Percentiles rank a stretch among this genome's conserved stretches.
Conservation (phyloP, 2,888 invertebrate genomes). For the Diogma glabrata region DNA sequence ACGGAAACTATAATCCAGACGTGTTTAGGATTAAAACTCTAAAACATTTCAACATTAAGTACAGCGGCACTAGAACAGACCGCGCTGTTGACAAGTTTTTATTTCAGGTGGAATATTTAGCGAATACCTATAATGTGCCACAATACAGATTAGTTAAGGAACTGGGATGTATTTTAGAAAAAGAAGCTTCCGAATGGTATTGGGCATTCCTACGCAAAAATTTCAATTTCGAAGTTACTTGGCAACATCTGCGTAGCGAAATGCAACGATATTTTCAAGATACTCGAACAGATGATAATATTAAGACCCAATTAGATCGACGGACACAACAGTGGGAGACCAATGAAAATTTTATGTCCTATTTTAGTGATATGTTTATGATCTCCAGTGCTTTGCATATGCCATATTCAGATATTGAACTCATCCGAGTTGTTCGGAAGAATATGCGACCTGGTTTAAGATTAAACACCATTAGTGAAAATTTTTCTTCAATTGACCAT, state of each 20-base stretch:
- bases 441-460: neutral
- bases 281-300: neutral
- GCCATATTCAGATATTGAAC: neutral
- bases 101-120: neutral
- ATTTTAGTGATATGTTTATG: neutral
- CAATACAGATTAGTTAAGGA: neutral
- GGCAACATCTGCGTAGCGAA: neutral
- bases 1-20: no score
- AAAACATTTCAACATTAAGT: neutral
- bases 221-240: neutral
- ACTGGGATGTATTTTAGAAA: neutral
- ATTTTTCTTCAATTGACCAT: neutral
- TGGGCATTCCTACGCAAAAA: neutral
- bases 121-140: neutral
- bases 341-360: neutral
- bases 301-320: neutral
- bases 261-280: neutral
- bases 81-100: neutral
- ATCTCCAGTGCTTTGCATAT: neutral
- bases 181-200: neutral
- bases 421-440: neutral
- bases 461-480: neutral
- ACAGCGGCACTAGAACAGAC: neutral
- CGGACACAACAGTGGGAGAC: neutral
- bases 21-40: no score